Conservation (phyloP, 2,113 vertebrate genomes). For the Cygnus buccinator region DNA sequence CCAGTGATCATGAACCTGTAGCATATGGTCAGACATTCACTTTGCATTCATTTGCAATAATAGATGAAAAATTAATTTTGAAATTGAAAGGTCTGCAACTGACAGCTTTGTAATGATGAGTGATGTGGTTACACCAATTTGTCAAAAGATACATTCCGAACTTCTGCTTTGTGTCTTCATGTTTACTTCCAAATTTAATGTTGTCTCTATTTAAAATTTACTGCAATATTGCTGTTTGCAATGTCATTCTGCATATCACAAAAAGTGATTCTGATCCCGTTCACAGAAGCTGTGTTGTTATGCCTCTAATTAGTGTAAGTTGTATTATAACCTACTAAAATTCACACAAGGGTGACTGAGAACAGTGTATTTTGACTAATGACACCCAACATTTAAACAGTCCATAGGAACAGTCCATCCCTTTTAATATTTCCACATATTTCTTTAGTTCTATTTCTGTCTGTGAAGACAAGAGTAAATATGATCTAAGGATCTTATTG, state of each 20-base stretch:
- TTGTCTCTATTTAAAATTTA: not conserved
- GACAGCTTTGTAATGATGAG: not conserved
- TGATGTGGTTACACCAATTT: not conserved
- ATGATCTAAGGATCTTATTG: not conserved
- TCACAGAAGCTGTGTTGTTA: not conserved
- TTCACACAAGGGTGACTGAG: not conserved
- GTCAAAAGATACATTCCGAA: not conserved
- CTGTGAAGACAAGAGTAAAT: not conserved
- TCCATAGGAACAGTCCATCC: not conserved
- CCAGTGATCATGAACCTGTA: not conserved
- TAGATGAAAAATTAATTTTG: conserved; percentile 13
- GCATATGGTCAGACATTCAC: not conserved
- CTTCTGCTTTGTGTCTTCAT: not conserved
- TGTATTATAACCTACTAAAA: not conserved
- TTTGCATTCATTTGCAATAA: not conserved
- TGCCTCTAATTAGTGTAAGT: not conserved
- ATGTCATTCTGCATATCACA: not conserved
- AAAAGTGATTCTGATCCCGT: not conserved
- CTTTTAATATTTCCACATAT: not conserved
- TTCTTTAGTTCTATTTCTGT: not conserved
- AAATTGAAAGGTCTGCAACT: not conserved
- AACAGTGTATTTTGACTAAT: not conserved
- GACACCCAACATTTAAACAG: not conserved
- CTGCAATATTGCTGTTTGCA: not conserved
- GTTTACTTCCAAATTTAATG: not conserved